A percentile compares a stretch with the other conserved stretches of the same genome.
These are phyloP conservation scores for Eriocheir sinensis DNA, from an alignment of 1,140 invertebrate species.

Conservation along the genomic window DNA sequence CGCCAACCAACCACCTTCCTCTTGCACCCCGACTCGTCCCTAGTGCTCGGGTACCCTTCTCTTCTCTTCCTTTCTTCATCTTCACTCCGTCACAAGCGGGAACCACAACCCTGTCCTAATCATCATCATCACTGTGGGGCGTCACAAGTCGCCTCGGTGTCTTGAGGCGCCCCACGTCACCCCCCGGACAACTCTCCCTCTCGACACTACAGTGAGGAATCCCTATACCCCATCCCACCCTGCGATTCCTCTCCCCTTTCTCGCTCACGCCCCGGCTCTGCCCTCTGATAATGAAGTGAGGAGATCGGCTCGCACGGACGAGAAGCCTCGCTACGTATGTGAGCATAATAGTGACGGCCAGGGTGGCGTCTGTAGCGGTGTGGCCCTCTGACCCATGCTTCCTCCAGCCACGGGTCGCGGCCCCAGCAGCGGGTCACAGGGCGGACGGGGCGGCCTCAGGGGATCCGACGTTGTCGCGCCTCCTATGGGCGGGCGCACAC, in stretches of 20 bases:
- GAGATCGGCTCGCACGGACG: conserved; percentile 44
- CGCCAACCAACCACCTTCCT: conserved; percentile 5
- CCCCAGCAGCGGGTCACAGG: conserved; percentile 63
- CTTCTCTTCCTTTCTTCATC: background rate
- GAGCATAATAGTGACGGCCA: conserved; percentile 61
- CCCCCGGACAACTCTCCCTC: conserved; percentile 1
- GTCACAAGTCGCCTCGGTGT: background rate
- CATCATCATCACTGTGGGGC: conserved; percentile 35
- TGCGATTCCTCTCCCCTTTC: background rate
- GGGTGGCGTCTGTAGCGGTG: conserved; percentile 56
- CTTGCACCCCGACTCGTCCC: background rate
- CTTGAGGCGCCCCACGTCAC: background rate
- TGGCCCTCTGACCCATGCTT: conserved; percentile 36
- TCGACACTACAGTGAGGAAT: too few relatives aligned
- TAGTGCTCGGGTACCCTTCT: background rate
- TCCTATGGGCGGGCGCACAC: conserved; percentile 73
- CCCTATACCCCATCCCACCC: conserved; percentile 4
- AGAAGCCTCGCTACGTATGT: conserved; percentile 43
- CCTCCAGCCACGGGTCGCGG: background rate
- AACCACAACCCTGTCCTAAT: background rate
- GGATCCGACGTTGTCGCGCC: conserved; percentile 58
- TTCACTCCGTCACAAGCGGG: conserved; percentile 19
- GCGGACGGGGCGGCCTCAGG: conserved; percentile 58
- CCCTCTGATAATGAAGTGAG: conserved; percentile 61
- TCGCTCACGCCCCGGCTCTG: conserved; percentile 55